Conservation (phyloP, 2,797 vertebrate genomes). For the Sitta carolinensis region DNA sequence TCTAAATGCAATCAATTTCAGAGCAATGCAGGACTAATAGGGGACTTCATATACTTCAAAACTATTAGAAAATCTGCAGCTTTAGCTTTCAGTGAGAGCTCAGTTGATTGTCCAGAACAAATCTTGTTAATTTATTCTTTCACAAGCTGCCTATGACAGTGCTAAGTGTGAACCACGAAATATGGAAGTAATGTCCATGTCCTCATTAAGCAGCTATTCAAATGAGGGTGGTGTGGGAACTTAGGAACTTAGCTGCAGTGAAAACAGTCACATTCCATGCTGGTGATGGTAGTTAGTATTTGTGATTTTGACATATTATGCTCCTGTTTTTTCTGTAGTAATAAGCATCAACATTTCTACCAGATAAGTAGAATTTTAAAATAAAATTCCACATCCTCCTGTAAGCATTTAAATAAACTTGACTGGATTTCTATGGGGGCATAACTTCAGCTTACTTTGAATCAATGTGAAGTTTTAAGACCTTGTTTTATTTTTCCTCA, state of each 20-base stretch:
- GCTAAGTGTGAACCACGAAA: neutral
- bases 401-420: neutral
- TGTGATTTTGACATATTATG: neutral
- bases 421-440: neutral
- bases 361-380: neutral
- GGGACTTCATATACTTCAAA: neutral
- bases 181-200: neutral
- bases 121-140: constrained; percentile 6
- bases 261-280: neutral
- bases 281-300: neutral
- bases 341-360: neutral
- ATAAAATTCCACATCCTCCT: neutral
- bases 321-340: neutral
- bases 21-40: neutral
- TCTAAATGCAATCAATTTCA: neutral
- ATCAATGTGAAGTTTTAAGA: neutral
- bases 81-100: neutral
- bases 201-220: neutral
- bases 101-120: neutral
- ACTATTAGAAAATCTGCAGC: neutral
- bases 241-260: neutral
- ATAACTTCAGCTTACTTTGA: neutral
- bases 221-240: neutral
- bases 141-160: neutral
- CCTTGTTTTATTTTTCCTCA: constrained; percentile 17